Evolutionary conservation across 2,888 invertebrate genomes (phyloP), one percentile per base, ranked within the genome.

Genomic region (Athalia cordata): DNA sequence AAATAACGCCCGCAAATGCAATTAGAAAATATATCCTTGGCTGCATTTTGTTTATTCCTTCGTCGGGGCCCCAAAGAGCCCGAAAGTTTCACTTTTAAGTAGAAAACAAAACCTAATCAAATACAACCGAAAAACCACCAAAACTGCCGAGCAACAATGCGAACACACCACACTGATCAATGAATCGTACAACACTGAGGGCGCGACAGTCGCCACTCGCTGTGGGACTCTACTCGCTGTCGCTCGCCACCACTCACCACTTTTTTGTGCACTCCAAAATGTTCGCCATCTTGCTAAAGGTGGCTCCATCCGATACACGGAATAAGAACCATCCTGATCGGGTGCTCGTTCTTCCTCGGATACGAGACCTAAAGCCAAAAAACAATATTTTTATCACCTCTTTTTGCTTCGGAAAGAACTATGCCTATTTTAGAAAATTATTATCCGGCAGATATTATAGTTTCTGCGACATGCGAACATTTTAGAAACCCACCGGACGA

Each of bases 21-120:
- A 94, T 92, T 93, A 94, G 92, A 92, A 93, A 92, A 90, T 93
- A 93, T 94, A 94, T 94, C 94, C 94, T 94, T 91, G 93, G 94
- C 93, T 94, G 93, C 95, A 95, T 95, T 78, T 79, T 81, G 67
- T 79, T 72, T 79, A 77, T 64, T 77, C 80, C 77, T 80, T 59
- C 77, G 76, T 72, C 57, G 79, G 81, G 79, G 81, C 81, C 80
- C 80, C 77, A 55, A 79, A 77, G 80, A 82, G 82, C 79, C 82
- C 78, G 78, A 47, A 57, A 70, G 52, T 64, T 43, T 9, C 77
- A 79, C 76, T 75, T 64, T 75, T 29, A 50, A 4, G 59, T 15
- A 13, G 29, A 72, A 72, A 72, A 13, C 47, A 47, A 75, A 75
- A 75, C 61, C 75, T 64, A 77, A 81, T 78, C 77, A 80, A 79